Evolutionary conservation across 2,113 vertebrate species (phyloP), one percentile per base, ranked within the genome.

Genomic region (Bubo bubo): DNA sequence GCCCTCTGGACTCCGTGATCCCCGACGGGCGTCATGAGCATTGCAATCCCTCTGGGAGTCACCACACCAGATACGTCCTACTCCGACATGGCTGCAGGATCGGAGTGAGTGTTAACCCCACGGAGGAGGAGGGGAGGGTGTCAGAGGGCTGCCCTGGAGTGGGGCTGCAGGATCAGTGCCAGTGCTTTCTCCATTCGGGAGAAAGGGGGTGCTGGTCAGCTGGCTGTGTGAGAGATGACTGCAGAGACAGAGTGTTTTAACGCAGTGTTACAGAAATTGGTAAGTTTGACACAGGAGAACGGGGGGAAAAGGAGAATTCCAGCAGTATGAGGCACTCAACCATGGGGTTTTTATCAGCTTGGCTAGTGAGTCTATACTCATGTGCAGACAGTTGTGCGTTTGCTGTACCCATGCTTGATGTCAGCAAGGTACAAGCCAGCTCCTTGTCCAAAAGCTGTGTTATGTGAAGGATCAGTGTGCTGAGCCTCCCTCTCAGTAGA

Each of bases 41-140:
- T 99, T 99, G 99, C 99, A 99, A 99, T 99, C 98, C 98, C 99
- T 98, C 98, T 99, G 99, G 99, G 99, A 99, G 99, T 99, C 99
- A 99, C 99, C 98, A 99, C 99, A 99, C 99, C 99, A 99, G 99
- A 99, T 98, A 99, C 99, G 97, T 99, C 99, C 98, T 99, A 99
- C 98, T 99, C 99, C 98, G 99, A 99, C 99, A 99, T 99, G 99
- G 99, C 99, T 98, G 99, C 99, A 98, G 99, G 99, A 99, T 99
- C 99, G 98, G 99, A 99, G 99, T 99, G 98, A 99, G 99, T 99
- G 97, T 89, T 96, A 74, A 74, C 83, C 97, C 97, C 88, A 23
- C 0, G 35, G 77, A 82, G 86, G 81, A 93, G 62, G 63, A 75
- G 11, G 93, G 93, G 96, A 79, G 95, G 94, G 86, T 71, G 43